phyloP scores from a whole-genome alignment of 2,113 vertebrate species.

The Phasianus colchicus region DNA sequence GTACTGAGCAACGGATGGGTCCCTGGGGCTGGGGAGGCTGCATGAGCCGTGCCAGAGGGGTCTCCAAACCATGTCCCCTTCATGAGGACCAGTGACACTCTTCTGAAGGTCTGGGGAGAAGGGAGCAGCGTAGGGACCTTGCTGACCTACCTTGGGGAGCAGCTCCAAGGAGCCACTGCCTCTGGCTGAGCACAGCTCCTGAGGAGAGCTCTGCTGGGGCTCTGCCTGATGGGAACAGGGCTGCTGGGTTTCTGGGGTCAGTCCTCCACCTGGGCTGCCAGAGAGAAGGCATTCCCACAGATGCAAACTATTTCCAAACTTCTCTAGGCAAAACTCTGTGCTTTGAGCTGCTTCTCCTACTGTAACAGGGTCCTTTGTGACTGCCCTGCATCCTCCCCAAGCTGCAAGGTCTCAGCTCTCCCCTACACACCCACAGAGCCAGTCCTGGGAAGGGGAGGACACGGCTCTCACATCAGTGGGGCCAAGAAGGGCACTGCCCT shows the following conservation, averaged over 20 bases:
- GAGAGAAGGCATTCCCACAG: neutral
- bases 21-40: accelerated
- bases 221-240: accelerated
- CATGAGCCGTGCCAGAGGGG: neutral
- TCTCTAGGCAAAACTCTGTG: neutral
- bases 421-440: neutral
- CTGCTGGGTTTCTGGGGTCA: neutral
- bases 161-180: neutral
- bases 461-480: neutral
- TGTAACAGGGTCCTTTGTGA: accelerated
- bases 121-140: neutral
- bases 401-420: neutral
- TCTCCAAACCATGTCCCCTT: neutral
- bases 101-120: neutral
- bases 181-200: neutral
- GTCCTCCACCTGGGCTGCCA: neutral
- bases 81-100: neutral
- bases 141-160: neutral
- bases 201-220: neutral
- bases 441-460: neutral
- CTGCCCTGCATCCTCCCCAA: accelerated
- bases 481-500: neutral
- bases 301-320: neutral
- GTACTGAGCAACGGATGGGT: neutral
- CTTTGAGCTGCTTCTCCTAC: neutral